Base-by-base conservation (phyloP, 1,140 invertebrate species). In the Listronotus oregonensis region DNA sequence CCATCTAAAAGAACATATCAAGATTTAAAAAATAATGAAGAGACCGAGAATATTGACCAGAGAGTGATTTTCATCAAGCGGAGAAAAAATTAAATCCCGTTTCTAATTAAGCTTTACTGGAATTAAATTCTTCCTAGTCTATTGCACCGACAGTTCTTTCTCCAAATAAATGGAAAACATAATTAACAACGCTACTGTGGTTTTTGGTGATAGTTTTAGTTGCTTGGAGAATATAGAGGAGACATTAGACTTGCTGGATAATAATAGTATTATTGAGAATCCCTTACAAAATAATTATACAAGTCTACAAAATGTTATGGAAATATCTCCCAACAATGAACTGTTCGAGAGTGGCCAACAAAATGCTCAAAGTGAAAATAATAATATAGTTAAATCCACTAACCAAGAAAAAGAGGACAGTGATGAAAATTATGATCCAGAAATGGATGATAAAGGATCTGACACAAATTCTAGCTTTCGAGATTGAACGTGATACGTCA, bases 181-280 rank as follows among this genome's bases (percentile, higher is more conserved):
- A n/a, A n/a, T n/a, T n/a, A n/a, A n/a, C n/a, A n/a, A n/a, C n/a
- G n/a, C n/a, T n/a, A n/a, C n/a, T n/a, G n/a, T n/a, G n/a, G n/a
- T n/a, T n/a, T n/a, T n/a, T n/a, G n/a, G n/a, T n/a, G n/a, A n/a
- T n/a, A n/a, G n/a, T n/a, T n/a, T n/a, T n/a, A 49, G 18, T 49
- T 49, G 14, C 46, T 49, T 49, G 46, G 46, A 18, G 46, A 49
- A 49, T 49, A 49, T 49, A 17, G 46, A 47, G 17, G 44, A 49
- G 46, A 49, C 46, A 49, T n/a, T 49, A 49, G 46, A 49, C 46
- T 7, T 4, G 46, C 6, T 49, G 46, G 14, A 49, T 15, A 49
- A 49, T 49, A 49, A 49, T 49, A 21, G 21, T 49, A 49, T 49
- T 49, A 49, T 49, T 12, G 46, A 49, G 18, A 49, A 5, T 49